phyloP scores from a whole-genome alignment of 2,113 vertebrate genomes.

The Pterophyllum scalare region DNA sequence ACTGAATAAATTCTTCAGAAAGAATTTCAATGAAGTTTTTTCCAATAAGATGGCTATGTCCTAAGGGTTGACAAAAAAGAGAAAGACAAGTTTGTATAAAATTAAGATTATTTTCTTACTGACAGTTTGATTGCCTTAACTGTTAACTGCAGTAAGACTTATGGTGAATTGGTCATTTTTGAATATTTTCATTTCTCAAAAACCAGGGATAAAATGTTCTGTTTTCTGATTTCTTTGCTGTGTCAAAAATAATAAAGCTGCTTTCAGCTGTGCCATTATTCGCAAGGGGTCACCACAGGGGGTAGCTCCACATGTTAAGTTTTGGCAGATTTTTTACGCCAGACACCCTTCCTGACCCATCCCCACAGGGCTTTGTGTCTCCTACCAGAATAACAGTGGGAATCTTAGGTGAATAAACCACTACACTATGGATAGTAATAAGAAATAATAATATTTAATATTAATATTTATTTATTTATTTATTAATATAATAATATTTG shows the following conservation, averaged over 20 bases:
- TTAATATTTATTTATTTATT: no score
- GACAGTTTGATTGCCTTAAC: not conserved
- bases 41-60: not conserved
- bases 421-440: not conserved
- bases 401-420: not conserved
- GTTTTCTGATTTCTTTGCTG: not conserved
- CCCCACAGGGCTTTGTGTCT: fast-evolving
- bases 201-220: not conserved
- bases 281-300: not conserved
- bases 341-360: not conserved
- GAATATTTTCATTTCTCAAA: not conserved
- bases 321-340: not conserved
- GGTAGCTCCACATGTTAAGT: not conserved
- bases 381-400: no score
- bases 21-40: not conserved
- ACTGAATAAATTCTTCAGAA: not conserved
- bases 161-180: not conserved
- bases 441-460: not conserved
- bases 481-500: no score
- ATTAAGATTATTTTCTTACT: not conserved
- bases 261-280: not conserved
- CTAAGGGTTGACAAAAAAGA: not conserved
- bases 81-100: not conserved
- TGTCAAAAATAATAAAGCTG: not conserved
- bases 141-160: not conserved